These are phyloP conservation scores for Erebia aethiops DNA, from an alignment of 2,888 invertebrate species.

Conservation along the genomic window DNA sequence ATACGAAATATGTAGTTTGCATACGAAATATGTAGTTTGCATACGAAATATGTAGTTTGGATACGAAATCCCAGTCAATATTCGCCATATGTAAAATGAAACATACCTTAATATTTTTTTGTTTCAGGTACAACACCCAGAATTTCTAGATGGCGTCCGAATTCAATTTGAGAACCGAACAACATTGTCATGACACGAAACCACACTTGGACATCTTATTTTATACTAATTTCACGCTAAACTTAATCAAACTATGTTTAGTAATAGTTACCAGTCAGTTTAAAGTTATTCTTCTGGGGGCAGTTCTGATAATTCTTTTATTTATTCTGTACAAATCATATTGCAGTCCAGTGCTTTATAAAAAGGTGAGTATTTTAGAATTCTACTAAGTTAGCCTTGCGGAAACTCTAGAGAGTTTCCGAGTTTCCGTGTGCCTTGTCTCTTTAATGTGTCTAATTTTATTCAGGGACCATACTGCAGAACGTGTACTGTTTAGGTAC, in stretches of 20 bases:
- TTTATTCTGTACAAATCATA: conserved; percentile 56
- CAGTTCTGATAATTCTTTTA: conserved; percentile 48
- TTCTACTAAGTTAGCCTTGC: no score
- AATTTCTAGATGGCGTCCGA: conserved; percentile 19
- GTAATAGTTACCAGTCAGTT: conserved; percentile 46
- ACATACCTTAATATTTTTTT: neutral
- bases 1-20: no score
- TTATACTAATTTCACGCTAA: conserved; percentile 44
- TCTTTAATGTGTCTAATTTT: no score
- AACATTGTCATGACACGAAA: neutral
- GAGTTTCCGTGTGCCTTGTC: no score
- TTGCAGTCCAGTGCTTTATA: conserved; percentile 56
- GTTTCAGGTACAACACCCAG: conserved; percentile 20
- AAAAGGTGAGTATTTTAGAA: conserved; percentile 50
- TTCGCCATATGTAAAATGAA: no score
- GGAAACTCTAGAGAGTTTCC: no score
- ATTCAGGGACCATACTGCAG: no score
- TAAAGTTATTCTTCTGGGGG: conserved; percentile 44
- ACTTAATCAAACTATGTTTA: conserved; percentile 37
- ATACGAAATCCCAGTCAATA: no score
- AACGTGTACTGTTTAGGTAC: no score
- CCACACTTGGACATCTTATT: conserved; percentile 36
- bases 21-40: no score
- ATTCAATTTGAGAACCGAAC: neutral
- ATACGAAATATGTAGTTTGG: no score